Evolutionary conservation across 2,797 vertebrate genomes (phyloP).

Genomic region (Rhodeus uyekii): DNA sequence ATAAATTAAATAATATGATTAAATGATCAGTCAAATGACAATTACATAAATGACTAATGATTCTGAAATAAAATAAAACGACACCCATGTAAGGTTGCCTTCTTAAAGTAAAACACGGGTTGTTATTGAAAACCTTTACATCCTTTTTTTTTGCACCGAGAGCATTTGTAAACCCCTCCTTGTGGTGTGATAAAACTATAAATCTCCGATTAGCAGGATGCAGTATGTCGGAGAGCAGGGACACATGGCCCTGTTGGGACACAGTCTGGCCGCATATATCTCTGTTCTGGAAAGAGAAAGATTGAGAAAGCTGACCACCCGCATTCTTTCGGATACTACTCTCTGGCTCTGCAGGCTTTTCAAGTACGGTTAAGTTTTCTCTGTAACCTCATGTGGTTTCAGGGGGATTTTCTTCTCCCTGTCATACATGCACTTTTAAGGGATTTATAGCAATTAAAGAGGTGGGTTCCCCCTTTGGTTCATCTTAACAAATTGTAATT

Average conservation of each 20-base stretch:
- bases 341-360: constrained; percentile 97
- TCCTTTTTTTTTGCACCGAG: no score
- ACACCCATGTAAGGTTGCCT: no score
- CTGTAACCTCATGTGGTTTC: not conserved
- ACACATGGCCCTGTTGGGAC: constrained; percentile 94
- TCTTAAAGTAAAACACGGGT: no score
- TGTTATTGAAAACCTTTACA: no score
- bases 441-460: not conserved
- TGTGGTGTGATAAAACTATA: constrained; percentile 19
- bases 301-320: constrained; percentile 89
- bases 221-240: constrained; percentile 91
- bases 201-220: constrained; percentile 75
- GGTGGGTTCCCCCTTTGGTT: not conserved
- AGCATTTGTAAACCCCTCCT: not conserved
- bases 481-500: constrained; percentile 8
- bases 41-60: no score
- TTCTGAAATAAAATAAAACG: no score
- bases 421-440: not conserved
- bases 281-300: constrained; percentile 89
- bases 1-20: no score
- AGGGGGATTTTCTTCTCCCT: not conserved
- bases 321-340: constrained; percentile 93
- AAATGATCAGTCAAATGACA: no score
- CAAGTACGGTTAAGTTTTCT: constrained; percentile 74
- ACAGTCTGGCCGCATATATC: constrained; percentile 95